These are phyloP conservation scores for Helarctos malayanus DNA, from an alignment of 2,797 vertebrate species.

Conservation along the genomic window DNA sequence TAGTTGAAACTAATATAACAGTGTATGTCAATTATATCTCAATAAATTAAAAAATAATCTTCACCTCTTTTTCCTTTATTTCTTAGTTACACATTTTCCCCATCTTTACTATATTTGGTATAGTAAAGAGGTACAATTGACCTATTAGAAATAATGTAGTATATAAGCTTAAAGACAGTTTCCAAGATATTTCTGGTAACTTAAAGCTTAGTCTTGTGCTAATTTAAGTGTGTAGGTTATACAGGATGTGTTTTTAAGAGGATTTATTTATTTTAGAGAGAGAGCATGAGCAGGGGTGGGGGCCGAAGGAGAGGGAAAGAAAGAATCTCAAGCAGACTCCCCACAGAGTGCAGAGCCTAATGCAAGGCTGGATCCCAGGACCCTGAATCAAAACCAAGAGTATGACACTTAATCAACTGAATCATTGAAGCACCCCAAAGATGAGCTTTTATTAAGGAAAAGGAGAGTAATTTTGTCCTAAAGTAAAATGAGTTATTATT, in stretches of 20 bases:
- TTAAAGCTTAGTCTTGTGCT: not conserved
- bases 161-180: not conserved
- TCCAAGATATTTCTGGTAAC: not conserved
- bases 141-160: not conserved
- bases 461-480: not conserved
- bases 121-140: not conserved
- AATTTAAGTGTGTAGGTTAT: not conserved
- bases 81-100: not conserved
- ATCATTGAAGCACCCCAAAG: not conserved
- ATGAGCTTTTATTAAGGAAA: not conserved
- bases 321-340: not conserved
- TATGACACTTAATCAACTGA: not conserved
- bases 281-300: not conserved
- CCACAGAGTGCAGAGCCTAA: not conserved
- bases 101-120: not conserved
- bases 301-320: not conserved
- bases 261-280: not conserved
- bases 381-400: not conserved
- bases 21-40: not conserved
- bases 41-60: not conserved
- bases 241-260: not conserved
- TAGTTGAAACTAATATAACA: not conserved
- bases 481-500: not conserved
- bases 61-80: not conserved
- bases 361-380: not conserved